Base-by-base conservation (phyloP, 2,888 invertebrate genomes). In the Rhopalosiphum nymphaeae region DNA sequence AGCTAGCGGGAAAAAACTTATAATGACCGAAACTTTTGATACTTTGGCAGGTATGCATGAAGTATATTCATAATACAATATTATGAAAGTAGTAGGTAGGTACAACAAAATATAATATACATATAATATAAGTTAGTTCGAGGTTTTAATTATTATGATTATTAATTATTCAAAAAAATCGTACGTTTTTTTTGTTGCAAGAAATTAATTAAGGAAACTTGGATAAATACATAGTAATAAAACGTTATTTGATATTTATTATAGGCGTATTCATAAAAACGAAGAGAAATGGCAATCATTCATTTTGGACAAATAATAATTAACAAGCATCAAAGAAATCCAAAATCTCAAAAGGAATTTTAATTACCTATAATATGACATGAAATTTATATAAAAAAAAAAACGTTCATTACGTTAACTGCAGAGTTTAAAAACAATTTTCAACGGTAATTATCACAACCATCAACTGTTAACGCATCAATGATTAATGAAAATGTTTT, bases 401-500 rank as follows among this genome's bases (percentile, higher is more conserved):
- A 67, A 67, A 67, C 36, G n/a, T 36, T 16, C 16, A 36, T 67
- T 67, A 67, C 67, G n/a, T n/a, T 67, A 36, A 36, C 2, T n/a
- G 67, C n/a, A n/a, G 5, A 67, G 67, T 36, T 67, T 67, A 67
- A 67, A 67, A 67, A 67, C n/a, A 67, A 67, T 67, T 67, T 67
- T 36, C n/a, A 36, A 67, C 36, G 67, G 36, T 36, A 36, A 67
- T 67, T 36, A 67, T 36, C 36, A 36, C 16, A 7, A 67, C n/a
- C 67, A 67, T 29, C 10, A 61, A 67, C 67, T 67, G 67, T 67
- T 67, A 67, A 36, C 67, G 67, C 7, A 53, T 53, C 53, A 67
- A 7, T 90, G 67, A 90, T 90, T 67, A 90, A 90, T 90, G 90
- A 90, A 90, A 90, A 67, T 49, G 21, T 46, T 67, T 44, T 57